Percentiles rank a stretch among this genome's conserved stretches.
phyloP scores from a whole-genome alignment of 2,888 invertebrate species.

The Epistrophe eligans region DNA sequence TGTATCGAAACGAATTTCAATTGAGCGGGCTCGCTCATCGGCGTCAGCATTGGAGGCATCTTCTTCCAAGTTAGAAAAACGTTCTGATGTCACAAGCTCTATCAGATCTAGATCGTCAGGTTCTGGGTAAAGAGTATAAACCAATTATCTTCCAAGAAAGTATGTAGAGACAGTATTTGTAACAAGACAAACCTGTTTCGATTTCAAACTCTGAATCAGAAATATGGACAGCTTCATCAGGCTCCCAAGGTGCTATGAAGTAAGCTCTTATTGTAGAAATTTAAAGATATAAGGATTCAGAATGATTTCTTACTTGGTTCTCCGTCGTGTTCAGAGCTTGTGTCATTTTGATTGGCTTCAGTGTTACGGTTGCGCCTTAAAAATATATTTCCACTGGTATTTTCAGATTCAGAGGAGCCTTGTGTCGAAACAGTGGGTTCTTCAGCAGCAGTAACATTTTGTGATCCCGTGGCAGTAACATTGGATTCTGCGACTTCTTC shows the following conservation, averaged over 20 bases:
- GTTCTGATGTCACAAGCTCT: not conserved
- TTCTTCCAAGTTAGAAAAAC: not conserved
- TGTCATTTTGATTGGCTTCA: not conserved
- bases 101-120: not conserved
- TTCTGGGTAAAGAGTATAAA: not conserved
- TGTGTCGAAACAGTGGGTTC: not conserved
- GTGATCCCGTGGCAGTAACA: not conserved
- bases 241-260: conserved; percentile 15
- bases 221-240: conserved; percentile 13
- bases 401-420: not conserved
- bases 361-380: not conserved
- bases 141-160: not conserved
- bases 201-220: not conserved
- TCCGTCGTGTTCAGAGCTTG: conserved; percentile 11
- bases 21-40: conserved; percentile 77
- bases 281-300: not conserved
- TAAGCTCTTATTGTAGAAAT: conserved; percentile 2
- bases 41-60: conserved; percentile 19
- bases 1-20: conserved; percentile 84
- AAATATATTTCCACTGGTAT: not conserved
- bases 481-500: not conserved
- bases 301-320: conserved; percentile 21
- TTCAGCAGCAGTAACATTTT: not conserved
- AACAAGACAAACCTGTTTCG: conserved; percentile 3
- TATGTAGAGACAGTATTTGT: not conserved